Conservation (phyloP, 2,888 invertebrate genomes). For the Epiblema foenella region DNA sequence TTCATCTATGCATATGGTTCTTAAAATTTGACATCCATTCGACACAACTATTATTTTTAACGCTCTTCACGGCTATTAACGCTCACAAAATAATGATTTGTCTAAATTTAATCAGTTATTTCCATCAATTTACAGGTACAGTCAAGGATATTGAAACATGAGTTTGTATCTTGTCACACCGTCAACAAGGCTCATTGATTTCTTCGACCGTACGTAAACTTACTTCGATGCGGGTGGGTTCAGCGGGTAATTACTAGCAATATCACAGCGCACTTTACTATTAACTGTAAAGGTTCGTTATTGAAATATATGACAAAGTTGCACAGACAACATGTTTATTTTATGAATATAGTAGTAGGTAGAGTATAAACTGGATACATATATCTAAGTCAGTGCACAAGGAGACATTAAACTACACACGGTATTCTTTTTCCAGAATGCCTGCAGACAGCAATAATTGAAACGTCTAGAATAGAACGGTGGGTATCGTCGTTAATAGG, state of each 20-base stretch:
- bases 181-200: not conserved
- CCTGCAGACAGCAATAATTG: constrained; percentile 61
- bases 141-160: too few species aligned
- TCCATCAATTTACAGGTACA: too few species aligned
- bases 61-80: too few species aligned
- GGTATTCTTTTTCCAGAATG: constrained; percentile 50
- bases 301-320: not conserved
- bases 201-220: not conserved
- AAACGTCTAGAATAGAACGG: constrained; percentile 64
- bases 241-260: not conserved
- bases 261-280: not conserved
- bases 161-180: too few species aligned
- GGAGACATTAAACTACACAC: not conserved
- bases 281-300: not conserved
- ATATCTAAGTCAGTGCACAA: not conserved
- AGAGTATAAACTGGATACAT: not conserved
- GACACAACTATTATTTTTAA: too few species aligned
- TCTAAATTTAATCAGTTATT: too few species aligned
- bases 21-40: too few species aligned
- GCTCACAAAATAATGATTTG: too few species aligned
- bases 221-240: not conserved
- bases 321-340: constrained; percentile 7
- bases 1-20: too few species aligned
- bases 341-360: not conserved
- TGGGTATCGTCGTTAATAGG: constrained; percentile 61